A percentile compares a stretch with the other conserved stretches of the same genome.
These are phyloP conservation scores for Artibeus lituratus DNA, from an alignment of 2,797 vertebrate species.

Conservation along the genomic window DNA sequence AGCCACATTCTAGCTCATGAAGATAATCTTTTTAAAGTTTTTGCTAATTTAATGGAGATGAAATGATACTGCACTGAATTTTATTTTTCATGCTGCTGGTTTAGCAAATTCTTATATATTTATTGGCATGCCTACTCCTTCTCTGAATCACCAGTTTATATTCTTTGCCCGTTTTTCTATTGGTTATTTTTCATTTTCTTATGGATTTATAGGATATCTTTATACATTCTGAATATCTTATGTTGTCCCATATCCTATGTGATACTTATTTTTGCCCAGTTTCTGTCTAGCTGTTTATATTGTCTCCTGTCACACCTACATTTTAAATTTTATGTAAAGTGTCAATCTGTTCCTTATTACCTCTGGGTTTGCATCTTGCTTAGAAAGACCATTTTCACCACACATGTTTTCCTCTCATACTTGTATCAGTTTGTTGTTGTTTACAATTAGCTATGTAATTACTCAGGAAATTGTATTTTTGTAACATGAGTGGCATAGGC, in stretches of 20 bases:
- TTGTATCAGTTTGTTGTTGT: background rate
- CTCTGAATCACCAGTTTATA: background rate
- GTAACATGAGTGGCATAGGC: background rate
- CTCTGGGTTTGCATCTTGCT: background rate
- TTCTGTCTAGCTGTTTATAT: background rate
- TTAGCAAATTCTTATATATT: background rate
- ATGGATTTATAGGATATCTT: background rate
- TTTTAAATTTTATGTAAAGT: background rate
- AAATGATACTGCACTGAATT: background rate
- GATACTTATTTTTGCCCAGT: background rate
- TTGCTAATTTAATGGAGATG: background rate
- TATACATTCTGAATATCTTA: background rate
- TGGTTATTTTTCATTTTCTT: background rate
- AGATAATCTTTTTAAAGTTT: background rate
- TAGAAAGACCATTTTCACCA: background rate
- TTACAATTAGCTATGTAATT: background rate
- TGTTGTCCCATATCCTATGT: background rate
- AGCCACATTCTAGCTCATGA: background rate
- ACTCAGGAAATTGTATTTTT: background rate
- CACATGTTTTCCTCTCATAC: background rate
- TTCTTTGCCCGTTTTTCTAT: background rate
- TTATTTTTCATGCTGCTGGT: background rate
- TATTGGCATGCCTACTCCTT: background rate
- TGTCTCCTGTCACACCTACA: background rate
- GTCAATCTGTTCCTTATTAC: background rate